Evolutionary conservation across 2,113 vertebrate species (phyloP), one percentile per base, ranked within the genome.

Genomic region (Rhipidura dahli): DNA sequence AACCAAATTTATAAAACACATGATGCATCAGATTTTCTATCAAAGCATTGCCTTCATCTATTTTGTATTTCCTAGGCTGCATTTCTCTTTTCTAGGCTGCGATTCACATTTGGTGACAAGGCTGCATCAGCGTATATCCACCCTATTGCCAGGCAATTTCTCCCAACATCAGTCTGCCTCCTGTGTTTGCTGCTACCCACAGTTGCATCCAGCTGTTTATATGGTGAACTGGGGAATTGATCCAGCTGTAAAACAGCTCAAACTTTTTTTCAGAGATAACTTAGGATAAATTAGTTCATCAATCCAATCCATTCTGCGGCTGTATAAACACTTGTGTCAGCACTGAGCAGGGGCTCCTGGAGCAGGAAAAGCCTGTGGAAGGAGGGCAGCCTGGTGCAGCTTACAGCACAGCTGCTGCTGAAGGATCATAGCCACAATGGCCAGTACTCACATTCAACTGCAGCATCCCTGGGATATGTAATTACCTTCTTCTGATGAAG

Each of bases 301-400:
- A 95, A 94, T 96, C 76, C 88, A 89, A 95, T 97, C 94, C 68
- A 95, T 97, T 90, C 83, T 89, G 86, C 89, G 60, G 45, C 60
- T 96, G n/a, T 51, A 63, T 73, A 93, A 96, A 94, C 90, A 92
- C 42, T 90, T 31, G 37, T n/a, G 59, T 56, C 7, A 3, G 27
- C 10, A 13, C 31, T 64, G 69, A 91, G 57, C 66, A 72, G 45
- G n/a, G 20, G 5, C 23, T 88, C 20, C 45, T 50, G 42, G 28
- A 93, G 42, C 39, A 45, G 37, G n/a, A 83, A 45, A 37, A 83
- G 6, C 66, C 42, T 76, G 26, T 5, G 21, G 15, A 37, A 44
- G 19, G 35, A 28, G 42, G 16, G 14, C n/a, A 44, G 28, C 12
- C 19, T 87, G 15, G 11, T 39, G 20, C 10, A 79, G 15, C 8